Evolutionary conservation across 1,140 invertebrate species (phyloP), one percentile per base, ranked within the genome.

Genomic region (Zaprionus kolodkinae): DNA sequence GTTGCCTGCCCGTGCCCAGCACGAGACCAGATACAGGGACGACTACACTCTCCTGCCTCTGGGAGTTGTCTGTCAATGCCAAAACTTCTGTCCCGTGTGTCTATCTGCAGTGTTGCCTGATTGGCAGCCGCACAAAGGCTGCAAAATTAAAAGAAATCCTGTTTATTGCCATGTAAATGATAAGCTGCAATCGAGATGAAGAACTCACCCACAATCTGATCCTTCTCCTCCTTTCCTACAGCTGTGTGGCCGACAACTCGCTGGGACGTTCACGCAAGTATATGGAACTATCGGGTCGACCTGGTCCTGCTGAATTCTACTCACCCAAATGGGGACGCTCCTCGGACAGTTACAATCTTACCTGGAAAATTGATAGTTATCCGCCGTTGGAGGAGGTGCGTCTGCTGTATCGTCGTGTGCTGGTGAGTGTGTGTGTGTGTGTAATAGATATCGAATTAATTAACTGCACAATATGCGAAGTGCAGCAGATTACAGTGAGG

Each of bases 221-320:
- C 17, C 10, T 15, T 43, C 56, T 30, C 25, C 10, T 12, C 0
- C 35, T 43, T 9, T 17, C n/a, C 12, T 50, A 68, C 93, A 96
- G 95, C 72, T 96, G 96, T 80, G 94, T 95, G 25, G 95, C 95
- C 0, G 94, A 95, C 82, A 96, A 96, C 91, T 95, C 94, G 50
- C 93, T 96, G 43, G 96, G 96, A 33, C 93, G 95, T 3, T 94
- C 95, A 3, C 94, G 95, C 36, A 94, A 95, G 73, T 95, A 95
- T 86, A 95, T 95, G 78, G 95, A 95, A 79, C 92, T 95, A 59
- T 95, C 95, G 3, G 95, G 95, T 0, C 94, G 95, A 50, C 95
- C 95, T 0, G 95, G 95, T n/a, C 94, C 95, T 11, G 95, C 95
- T 21, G 93, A 94, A 56, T 95, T 96, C 87, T 94, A 94, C 11